A percentile compares a stretch with the other conserved stretches of the same genome.
Evolutionary conservation across 2,888 invertebrate species (phyloP).

Genomic region (Dryadula phaetusa): DNA sequence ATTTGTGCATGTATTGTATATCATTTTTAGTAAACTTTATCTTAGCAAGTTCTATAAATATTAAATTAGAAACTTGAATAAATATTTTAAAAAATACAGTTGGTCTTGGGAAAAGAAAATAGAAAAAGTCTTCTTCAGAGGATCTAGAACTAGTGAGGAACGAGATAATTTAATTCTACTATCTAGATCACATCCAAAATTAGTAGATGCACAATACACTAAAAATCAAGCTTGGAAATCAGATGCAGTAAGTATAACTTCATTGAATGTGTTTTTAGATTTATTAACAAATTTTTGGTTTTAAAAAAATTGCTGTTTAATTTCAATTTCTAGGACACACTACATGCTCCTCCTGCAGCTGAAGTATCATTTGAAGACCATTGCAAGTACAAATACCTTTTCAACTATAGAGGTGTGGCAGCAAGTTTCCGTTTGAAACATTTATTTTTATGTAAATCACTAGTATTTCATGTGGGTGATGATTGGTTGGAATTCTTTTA

Average conservation of each 20-base stretch:
- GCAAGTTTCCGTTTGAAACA: slow-evolving; percentile 99
- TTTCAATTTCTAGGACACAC: slow-evolving; percentile 88
- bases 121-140: slow-evolving; percentile 92
- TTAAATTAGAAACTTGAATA: background rate
- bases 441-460: slow-evolving; percentile 94
- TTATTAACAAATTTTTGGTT: background rate
- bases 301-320: background rate
- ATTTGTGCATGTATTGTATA: too few species aligned
- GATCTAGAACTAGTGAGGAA: slow-evolving; percentile 96
- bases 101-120: slow-evolving; percentile 91
- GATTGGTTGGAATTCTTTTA: slow-evolving; percentile 99
- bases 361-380: slow-evolving; percentile 96
- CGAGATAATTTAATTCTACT: slow-evolving; percentile 94
- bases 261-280: background rate
- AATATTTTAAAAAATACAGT: slow-evolving; percentile 51
- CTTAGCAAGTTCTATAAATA: too few species aligned
- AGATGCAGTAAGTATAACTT: slow-evolving; percentile 84
- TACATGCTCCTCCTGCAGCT: slow-evolving; percentile 91
- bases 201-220: slow-evolving; percentile 97
- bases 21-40: too few species aligned
- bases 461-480: slow-evolving; percentile 97
- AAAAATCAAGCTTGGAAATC: slow-evolving; percentile 99
- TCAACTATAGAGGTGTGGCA: slow-evolving; percentile 98
- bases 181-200: slow-evolving; percentile 88
- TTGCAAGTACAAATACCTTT: slow-evolving; percentile 96